Conservation (phyloP, 2,797 vertebrate species). For the Microctenopoma lineatum region DNA sequence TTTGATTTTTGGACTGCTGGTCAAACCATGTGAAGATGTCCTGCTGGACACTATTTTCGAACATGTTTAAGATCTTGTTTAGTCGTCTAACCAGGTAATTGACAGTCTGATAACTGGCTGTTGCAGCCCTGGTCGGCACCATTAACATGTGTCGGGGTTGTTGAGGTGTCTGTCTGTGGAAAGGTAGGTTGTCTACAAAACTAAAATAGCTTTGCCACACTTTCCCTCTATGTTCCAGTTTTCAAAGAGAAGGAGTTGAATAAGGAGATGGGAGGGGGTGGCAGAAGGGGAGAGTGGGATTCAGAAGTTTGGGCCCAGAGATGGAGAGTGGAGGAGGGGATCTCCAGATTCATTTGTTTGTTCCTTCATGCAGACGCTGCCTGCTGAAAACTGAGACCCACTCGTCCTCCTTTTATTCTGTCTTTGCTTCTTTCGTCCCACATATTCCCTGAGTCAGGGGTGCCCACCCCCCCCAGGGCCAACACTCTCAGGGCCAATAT, state of each 20-base stretch:
- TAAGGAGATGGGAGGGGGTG: slow-evolving; percentile 24
- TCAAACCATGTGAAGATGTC: neutral
- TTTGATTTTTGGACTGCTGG: neutral
- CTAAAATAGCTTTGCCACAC: slow-evolving; percentile 78
- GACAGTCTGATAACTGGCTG: neutral
- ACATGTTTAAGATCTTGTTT: neutral
- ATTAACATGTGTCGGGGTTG: slow-evolving; percentile 24
- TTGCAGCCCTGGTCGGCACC: slow-evolving; percentile 1
- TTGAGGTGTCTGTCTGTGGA: slow-evolving; percentile 40
- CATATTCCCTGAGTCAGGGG: slow-evolving; percentile 20
- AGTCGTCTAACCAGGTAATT: neutral
- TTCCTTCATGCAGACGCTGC: slow-evolving; percentile 45
- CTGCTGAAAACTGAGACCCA: slow-evolving; percentile 46
- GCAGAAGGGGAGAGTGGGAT: slow-evolving; percentile 25
- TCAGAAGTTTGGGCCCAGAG: slow-evolving; percentile 44
- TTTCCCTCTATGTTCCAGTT: slow-evolving; percentile 71
- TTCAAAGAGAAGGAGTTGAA: slow-evolving; percentile 26
- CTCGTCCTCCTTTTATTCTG: slow-evolving; percentile 3
- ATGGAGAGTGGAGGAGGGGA: slow-evolving; percentile 64
- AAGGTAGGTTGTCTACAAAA: slow-evolving; percentile 68
- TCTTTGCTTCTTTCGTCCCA: neutral
- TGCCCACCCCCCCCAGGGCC: neutral
- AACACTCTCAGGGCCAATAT: slow-evolving; percentile 38
- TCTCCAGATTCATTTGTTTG: slow-evolving; percentile 53
- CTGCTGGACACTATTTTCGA: too few species aligned